A percentile compares a stretch with the other conserved stretches of the same genome.
These are phyloP conservation scores for Acleris emargana DNA, from an alignment of 2,888 invertebrate genomes.

Conservation along the genomic window DNA sequence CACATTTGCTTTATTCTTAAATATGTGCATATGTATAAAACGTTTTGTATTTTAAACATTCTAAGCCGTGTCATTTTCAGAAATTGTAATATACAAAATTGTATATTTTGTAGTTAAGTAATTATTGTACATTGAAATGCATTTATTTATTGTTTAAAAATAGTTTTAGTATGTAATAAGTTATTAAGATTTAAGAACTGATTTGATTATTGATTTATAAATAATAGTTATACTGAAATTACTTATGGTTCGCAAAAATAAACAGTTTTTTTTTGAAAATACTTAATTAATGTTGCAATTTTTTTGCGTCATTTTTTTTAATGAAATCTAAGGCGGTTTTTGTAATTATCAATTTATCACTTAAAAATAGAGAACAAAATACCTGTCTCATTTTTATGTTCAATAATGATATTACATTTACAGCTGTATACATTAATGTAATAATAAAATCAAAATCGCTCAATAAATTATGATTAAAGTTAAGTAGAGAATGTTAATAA, in stretches of 20 bases:
- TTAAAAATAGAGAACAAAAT: neutral
- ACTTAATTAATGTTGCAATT: too few species aligned
- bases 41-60: neutral
- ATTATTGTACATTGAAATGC: constrained; percentile 63
- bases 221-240: constrained; percentile 17
- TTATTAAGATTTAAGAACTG: constrained; percentile 58
- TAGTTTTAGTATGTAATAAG: constrained; percentile 44
- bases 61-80: constrained; percentile 31
- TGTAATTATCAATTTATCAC: too few species aligned
- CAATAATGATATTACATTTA: neutral
- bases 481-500: constrained; percentile 56
- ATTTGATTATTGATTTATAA: constrained; percentile 32
- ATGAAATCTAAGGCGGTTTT: too few species aligned
- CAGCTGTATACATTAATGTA: constrained; percentile 38
- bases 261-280: too few species aligned
- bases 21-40: too few species aligned
- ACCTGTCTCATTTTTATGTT: too few species aligned
- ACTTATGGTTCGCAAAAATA: too few species aligned
- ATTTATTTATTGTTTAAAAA: constrained; percentile 69
- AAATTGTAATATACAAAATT: constrained; percentile 45
- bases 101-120: constrained; percentile 50
- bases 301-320: too few species aligned
- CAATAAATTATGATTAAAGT: constrained; percentile 48
- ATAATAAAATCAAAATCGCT: constrained; percentile 43
- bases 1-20: too few species aligned